These are phyloP conservation scores for Triplophysa yarkandensis DNA, from an alignment of 2,797 vertebrate species.

Conservation along the genomic window DNA sequence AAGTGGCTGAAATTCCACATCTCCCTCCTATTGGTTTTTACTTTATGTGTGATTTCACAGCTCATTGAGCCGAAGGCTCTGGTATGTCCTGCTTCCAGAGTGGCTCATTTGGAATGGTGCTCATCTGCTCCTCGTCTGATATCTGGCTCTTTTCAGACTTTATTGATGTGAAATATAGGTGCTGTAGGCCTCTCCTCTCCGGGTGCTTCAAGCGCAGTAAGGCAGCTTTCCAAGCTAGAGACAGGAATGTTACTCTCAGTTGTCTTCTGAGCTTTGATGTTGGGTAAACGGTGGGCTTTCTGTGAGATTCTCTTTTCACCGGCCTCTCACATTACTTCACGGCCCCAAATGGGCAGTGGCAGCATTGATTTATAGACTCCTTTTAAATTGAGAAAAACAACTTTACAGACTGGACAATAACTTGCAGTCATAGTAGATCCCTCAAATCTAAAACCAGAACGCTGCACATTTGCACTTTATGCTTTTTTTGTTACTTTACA, in stretches of 20 bases:
- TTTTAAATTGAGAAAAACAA: constrained; percentile 70
- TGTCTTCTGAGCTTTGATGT: constrained; percentile 76
- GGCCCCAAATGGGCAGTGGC: constrained; percentile 63
- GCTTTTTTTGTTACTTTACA: not conserved
- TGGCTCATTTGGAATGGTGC: constrained; percentile 43
- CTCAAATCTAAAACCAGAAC: not conserved
- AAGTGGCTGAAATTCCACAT: constrained; percentile 57
- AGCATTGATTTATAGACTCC: constrained; percentile 71
- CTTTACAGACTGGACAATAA: constrained; percentile 66
- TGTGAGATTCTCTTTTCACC: constrained; percentile 63
- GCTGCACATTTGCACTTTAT: too few species aligned
- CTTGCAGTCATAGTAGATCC: constrained; percentile 46
- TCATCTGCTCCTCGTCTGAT: constrained; percentile 41
- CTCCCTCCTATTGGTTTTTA: constrained; percentile 58
- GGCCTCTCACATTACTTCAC: constrained; percentile 72
- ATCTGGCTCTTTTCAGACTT: constrained; percentile 28
- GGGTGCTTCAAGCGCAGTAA: constrained; percentile 62
- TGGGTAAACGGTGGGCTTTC: constrained; percentile 56
- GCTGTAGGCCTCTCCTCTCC: constrained; percentile 26
- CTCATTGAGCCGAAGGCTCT: constrained; percentile 57
- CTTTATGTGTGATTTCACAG: constrained; percentile 63
- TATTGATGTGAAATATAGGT: constrained; percentile 76
- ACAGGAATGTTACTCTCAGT: constrained; percentile 73
- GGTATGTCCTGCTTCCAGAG: constrained; percentile 60
- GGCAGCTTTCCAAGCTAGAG: constrained; percentile 58